phyloP scores from a whole-genome alignment of 2,888 invertebrate genomes.

The Orthonevra nobilis region DNA sequence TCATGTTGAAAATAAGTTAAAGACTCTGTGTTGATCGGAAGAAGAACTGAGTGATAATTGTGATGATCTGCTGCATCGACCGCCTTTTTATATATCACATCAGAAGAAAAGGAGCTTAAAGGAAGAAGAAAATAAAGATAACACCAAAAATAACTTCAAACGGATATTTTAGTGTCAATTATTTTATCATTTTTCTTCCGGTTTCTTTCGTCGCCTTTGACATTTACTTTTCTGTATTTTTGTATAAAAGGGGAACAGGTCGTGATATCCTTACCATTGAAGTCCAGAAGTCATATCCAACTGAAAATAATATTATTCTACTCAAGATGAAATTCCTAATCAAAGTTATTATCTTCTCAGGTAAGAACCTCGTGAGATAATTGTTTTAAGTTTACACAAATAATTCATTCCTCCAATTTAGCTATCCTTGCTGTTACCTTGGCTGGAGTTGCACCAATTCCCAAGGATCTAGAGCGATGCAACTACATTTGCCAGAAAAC shows the following conservation, averaged over 20 bases:
- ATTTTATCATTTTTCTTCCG: too few species aligned
- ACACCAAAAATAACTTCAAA: too few species aligned
- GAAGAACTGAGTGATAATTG: too few species aligned
- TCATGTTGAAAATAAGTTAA: constrained; percentile 5
- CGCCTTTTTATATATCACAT: neutral
- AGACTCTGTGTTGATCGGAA: neutral
- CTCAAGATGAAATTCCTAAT: constrained; percentile 35
- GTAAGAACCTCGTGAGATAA: neutral
- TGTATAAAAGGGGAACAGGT: constrained; percentile 22
- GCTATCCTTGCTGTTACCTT: constrained; percentile 30
- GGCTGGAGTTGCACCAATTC: constrained; percentile 22
- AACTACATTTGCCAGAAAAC: constrained; percentile 43
- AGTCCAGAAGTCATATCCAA: neutral
- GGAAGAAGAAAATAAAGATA: neutral
- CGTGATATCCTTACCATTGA: neutral
- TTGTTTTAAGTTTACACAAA: neutral
- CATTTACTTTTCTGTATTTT: too few species aligned
- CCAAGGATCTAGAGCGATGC: constrained; percentile 33
- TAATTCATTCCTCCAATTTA: neutral
- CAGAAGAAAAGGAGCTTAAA: neutral
- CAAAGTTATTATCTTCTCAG: constrained; percentile 11
- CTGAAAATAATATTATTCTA: neutral
- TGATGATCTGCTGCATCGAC: neutral
- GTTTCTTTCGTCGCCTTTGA: too few species aligned
- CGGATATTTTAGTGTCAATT: too few species aligned